phyloP scores from a whole-genome alignment of 2,888 invertebrate genomes.

The Lepetodrilus schrolli region DNA sequence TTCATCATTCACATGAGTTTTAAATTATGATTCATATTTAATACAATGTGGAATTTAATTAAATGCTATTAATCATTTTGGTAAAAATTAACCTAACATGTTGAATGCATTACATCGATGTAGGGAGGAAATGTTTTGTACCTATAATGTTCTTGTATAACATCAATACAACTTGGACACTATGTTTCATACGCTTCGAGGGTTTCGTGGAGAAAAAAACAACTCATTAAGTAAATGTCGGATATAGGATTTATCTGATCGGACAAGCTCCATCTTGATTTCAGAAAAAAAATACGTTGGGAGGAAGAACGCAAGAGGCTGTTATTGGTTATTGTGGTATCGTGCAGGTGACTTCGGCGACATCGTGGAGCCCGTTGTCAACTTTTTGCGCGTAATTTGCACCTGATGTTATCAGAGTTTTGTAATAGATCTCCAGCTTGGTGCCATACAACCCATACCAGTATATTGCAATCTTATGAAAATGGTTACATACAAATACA shows the following conservation, averaged over 20 bases:
- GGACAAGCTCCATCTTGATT: slow-evolving; percentile 19
- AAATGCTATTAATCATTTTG: too few relatives aligned
- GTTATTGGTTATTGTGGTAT: background rate
- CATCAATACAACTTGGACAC: too few relatives aligned
- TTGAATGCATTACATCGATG: too few relatives aligned
- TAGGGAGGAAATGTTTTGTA: too few relatives aligned
- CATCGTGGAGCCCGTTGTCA: background rate
- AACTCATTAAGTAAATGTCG: slow-evolving; percentile 17
- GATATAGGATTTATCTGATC: background rate
- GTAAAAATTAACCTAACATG: too few relatives aligned
- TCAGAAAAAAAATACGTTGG: background rate
- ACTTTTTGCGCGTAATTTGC: slow-evolving; percentile 13
- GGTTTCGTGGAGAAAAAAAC: too few relatives aligned
- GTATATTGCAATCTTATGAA: background rate
- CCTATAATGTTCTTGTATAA: too few relatives aligned
- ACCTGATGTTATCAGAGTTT: slow-evolving; percentile 15
- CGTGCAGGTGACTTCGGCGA: slow-evolving; percentile 3
- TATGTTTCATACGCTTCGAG: too few relatives aligned
- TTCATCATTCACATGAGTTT: too few relatives aligned
- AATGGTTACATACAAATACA: too few relatives aligned
- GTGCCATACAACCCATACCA: background rate
- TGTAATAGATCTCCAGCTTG: slow-evolving; percentile 5
- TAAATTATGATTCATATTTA: too few relatives aligned
- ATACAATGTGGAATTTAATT: too few relatives aligned
- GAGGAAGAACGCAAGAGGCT: background rate